These are phyloP conservation scores for Sepioteuthis lessoniana DNA, from an alignment of 2,888 invertebrate species.

Conservation along the genomic window DNA sequence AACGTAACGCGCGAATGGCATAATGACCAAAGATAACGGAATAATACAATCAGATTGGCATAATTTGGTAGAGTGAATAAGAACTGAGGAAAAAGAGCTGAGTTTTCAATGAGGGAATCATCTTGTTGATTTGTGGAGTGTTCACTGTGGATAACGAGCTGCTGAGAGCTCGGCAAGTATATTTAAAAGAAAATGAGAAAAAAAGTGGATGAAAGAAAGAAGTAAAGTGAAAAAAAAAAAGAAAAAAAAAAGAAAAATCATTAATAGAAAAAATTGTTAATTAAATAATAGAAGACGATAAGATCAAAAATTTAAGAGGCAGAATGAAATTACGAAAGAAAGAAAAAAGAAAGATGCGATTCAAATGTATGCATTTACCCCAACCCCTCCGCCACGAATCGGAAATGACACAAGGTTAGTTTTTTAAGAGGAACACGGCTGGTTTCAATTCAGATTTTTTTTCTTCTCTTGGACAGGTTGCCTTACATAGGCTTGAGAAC, in stretches of 20 bases:
- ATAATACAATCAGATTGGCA: neutral
- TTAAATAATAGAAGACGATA: neutral
- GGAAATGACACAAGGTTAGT: too few relatives aligned
- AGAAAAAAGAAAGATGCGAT: too few relatives aligned
- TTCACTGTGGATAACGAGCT: neutral
- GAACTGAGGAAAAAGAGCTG: neutral
- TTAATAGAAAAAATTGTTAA: neutral
- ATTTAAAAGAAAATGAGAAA: neutral
- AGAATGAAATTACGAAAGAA: neutral
- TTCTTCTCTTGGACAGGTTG: too few relatives aligned
- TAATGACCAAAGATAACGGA: neutral
- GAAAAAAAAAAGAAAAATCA: neutral
- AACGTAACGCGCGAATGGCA: neutral
- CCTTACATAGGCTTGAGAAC: too few relatives aligned
- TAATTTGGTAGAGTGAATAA: neutral
- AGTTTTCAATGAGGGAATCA: neutral
- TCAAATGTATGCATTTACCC: too few relatives aligned
- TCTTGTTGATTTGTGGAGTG: neutral
- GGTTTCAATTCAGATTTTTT: too few relatives aligned
- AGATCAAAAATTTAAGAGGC: neutral
- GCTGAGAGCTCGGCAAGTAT: too few relatives aligned
- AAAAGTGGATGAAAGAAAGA: neutral
- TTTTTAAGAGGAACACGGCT: too few relatives aligned
- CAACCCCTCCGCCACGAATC: too few relatives aligned
- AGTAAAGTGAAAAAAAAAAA: neutral